Evolutionary conservation across 2,888 invertebrate species (phyloP), one percentile per base, ranked within the genome.

Genomic region (Rambutsinella grinnellia): DNA sequence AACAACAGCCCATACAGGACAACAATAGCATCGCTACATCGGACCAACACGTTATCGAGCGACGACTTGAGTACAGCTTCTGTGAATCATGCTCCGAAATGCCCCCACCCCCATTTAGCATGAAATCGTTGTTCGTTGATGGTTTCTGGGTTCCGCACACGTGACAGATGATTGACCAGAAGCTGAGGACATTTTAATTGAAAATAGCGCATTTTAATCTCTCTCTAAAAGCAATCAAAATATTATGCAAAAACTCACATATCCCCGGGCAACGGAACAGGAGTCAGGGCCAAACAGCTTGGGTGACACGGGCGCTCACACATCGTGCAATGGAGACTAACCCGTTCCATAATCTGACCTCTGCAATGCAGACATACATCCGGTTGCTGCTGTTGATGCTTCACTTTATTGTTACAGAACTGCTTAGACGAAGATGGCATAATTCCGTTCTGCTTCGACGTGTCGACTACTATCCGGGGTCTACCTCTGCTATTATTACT

Each of bases 91-190:
- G 67, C 46, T 65, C 75, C 1, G 66, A 76, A n/a, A 68, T 69
- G n/a, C 62, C 79, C 17, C 72, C 70, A n/a, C n/a, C n/a, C n/a
- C n/a, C n/a, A n/a, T n/a, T n/a, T n/a, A n/a, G n/a, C n/a, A n/a
- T n/a, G n/a, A n/a, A n/a, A n/a, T n/a, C n/a, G n/a, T n/a, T n/a
- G n/a, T n/a, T n/a, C n/a, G n/a, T n/a, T n/a, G n/a, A n/a, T 5
- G 54, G 76, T 28, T 79, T 82, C 68, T 84, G 82, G n/a, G 82
- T 83, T 54, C 84, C 84, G 76, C 84, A 84, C 2, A 76, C 66
- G 49, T 79, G 77, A 68, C 84, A 84, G 74, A 84, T 78, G 0
- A 84, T 76, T 23, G 82, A 82, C 84, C 84, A 84, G 79, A 82
- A 82, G 49, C 83, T 84, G 27, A 15, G 62, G 2, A 72, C 23